phyloP scores from a whole-genome alignment of 2,888 invertebrate genomes.

The Colletes collaris region DNA sequence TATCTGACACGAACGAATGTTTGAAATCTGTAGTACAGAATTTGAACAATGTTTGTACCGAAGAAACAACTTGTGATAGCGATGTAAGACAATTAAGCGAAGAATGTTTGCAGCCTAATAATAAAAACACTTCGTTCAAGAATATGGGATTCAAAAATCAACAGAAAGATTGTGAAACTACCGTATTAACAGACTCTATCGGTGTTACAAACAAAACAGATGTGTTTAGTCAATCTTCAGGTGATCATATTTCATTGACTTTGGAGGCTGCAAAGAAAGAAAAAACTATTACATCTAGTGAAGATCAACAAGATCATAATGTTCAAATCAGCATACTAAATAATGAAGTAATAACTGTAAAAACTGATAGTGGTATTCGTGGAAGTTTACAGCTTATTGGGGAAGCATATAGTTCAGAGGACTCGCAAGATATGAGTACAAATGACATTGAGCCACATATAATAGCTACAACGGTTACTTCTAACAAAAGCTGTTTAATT shows the following conservation, averaged over 20 bases:
- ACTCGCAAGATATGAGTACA: constrained; percentile 69
- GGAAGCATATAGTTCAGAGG: constrained; percentile 76
- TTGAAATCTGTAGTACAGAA: neutral
- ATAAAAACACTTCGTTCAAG: neutral
- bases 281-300: constrained; percentile 1
- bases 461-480: constrained; percentile 2
- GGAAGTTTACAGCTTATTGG: constrained; percentile 75
- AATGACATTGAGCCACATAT: constrained; percentile 34
- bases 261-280: neutral
- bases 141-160: neutral
- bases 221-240: neutral
- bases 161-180: constrained; percentile 2
- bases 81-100: neutral
- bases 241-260: neutral
- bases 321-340: constrained; percentile 3
- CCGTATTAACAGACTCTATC: neutral
- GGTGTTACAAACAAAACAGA: neutral
- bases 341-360: constrained; percentile 12
- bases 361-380: constrained; percentile 44
- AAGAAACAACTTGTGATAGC: neutral
- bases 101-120: neutral
- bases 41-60: neutral
- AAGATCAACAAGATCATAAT: neutral
- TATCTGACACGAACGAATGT: neutral
- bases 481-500: constrained; percentile 13